Evolutionary conservation across 2,113 vertebrate genomes (phyloP), one percentile per base, ranked within the genome.

Genomic region (Hydrochoerus hydrochaeris): DNA sequence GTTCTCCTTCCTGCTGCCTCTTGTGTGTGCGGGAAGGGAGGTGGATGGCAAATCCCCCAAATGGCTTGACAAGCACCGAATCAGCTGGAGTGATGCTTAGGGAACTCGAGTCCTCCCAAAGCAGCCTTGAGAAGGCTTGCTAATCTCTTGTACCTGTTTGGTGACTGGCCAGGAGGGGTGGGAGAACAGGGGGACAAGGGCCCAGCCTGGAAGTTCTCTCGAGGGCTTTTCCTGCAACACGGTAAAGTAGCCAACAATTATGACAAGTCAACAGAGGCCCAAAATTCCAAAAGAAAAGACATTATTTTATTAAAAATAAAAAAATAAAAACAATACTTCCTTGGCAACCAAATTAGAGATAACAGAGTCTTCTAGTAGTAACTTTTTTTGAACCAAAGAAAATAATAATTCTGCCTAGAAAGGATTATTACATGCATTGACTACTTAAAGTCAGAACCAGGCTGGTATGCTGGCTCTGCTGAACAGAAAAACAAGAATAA

Each of bases 101-200:
- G 30, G 35, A 71, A 46, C 57, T 24, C 49, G 3, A 24, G 57
- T 30, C 13, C 8, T 24, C 83, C n/a, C 30, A 58, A 26, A 82
- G 84, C 93, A 65, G 81, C 87, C 95, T 71, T 41, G 3, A 69
- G 86, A 63, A 92, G 91, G 84, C 81, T 96, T 63, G 94, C 94
- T 98, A 97, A 97, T 90, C 95, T 98, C 98, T 97, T 95, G 85
- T 99, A 99, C 99, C 99, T 99, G 99, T 98, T 99, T 95, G 99
- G 99, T 92, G 99, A 99, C 44, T 99, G 99, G 98, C 98, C 99
- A 12, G 98, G 99, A 94, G 97, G 97, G 91, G 98, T 97, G 84
- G 99, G 98, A 97, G 99, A 98, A 85, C 98, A 98, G 87, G 99
- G 98, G 95, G 99, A 98, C 16, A 98, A 95, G 0, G 98, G 98